Evolutionary conservation across 2,113 vertebrate genomes (phyloP).

Genomic region (Chionomys nivalis): DNA sequence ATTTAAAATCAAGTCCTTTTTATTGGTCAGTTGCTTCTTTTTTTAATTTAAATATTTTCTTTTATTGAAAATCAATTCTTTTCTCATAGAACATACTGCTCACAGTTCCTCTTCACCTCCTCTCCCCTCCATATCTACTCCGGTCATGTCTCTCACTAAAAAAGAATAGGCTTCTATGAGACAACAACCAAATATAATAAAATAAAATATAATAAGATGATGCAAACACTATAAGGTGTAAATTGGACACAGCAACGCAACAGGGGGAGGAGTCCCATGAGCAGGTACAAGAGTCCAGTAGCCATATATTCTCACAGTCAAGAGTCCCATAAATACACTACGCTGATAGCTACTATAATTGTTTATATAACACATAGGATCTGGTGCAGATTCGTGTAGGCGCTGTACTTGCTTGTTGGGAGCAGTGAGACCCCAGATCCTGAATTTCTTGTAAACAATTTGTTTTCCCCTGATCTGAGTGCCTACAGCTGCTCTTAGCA

Average conservation of each 20-base stretch:
- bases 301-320: background rate
- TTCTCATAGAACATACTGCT: background rate
- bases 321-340: background rate
- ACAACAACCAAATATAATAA: background rate
- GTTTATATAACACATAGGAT: no score
- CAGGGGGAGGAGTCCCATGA: no score
- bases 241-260: background rate
- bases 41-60: background rate
- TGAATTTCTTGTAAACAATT: no score
- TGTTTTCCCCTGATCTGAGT: no score
- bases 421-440: no score
- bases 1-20: background rate
- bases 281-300: background rate
- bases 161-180: background rate
- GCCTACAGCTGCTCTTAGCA: no score
- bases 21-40: background rate
- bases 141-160: background rate
- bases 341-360: background rate
- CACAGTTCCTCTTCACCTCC: background rate
- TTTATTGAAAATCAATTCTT: background rate
- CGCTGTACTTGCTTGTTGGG: no score
- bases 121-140: no score
- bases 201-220: background rate
- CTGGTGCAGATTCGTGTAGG: background rate
- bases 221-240: background rate